These are phyloP conservation scores for Campylorhamphus procurvoides DNA, from an alignment of 2,113 vertebrate genomes.

Conservation along the genomic window DNA sequence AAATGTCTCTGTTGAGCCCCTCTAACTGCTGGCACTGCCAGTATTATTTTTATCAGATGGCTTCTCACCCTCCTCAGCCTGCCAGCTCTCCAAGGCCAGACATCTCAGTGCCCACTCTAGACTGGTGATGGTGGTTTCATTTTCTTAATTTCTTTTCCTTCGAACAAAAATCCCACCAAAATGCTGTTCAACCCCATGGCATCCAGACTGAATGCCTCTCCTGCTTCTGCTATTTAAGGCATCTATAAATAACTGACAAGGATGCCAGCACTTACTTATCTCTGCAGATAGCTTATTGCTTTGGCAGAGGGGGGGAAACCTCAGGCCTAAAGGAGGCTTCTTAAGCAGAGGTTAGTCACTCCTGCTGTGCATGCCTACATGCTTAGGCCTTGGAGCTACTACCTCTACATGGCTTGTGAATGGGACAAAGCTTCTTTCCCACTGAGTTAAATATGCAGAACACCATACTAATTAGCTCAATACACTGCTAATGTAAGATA, in stretches of 20 bases:
- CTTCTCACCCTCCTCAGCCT: neutral
- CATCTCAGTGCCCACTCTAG: neutral
- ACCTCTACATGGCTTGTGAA: neutral
- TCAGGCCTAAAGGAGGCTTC: neutral
- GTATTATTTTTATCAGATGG: neutral
- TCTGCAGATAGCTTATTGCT: constrained; percentile 2
- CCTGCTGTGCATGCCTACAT: neutral
- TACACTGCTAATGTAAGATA: neutral
- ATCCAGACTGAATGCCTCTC: neutral
- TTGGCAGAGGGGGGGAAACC: neutral
- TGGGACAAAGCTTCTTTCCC: neutral
- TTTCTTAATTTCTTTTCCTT: neutral
- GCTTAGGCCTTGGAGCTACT: neutral
- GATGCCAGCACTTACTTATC: neutral
- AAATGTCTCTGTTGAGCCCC: neutral
- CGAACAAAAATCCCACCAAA: neutral
- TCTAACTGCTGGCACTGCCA: neutral
- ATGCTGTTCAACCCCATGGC: neutral
- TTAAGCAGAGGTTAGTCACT: neutral
- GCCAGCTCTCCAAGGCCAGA: neutral
- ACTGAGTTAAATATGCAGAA: neutral
- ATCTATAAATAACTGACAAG: constrained; percentile 26
- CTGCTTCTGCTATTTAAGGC: neutral
- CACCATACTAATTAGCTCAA: neutral
- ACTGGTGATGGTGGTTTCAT: neutral